Evolutionary conservation across 2,113 vertebrate species (phyloP), one percentile per base, ranked within the genome.

Genomic region (Enhydra lutris): DNA sequence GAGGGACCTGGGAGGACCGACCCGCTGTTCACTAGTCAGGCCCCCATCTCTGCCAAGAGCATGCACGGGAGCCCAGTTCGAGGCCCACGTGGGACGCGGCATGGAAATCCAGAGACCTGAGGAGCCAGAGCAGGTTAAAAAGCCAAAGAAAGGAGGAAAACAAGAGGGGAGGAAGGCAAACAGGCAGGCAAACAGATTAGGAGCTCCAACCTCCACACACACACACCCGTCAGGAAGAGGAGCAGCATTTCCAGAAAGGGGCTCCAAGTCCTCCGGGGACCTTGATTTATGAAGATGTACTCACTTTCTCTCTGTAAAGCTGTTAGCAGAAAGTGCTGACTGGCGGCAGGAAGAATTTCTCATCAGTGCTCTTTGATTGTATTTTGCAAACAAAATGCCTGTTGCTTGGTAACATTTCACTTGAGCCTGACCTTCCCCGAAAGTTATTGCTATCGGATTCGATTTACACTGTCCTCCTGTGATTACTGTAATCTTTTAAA

Each of bases 331-430:
- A 99, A 99, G 96, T 99, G 99, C 99, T 99, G 99, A 99, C 98
- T 98, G 95, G 93, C 97, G 98, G 97, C 98, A 98, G 94, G 96
- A 98, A 98, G 98, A 98, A 99, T 99, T 98, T 98, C 95, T 98
- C 97, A 98, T 99, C 99, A 98, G 99, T 99, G 99, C 97, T 87
- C 96, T 98, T 98, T 98, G 98, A 99, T 99, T 98, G 98, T 98
- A 98, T 98, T 99, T 98, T 98, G 99, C 98, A 98, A 99, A 99
- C 98, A 99, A 98, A 99, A 99, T 97, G 99, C 98, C 99, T 98
- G 99, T 99, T 99, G 99, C 99, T 99, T 99, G 98, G 99, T 99
- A 99, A 99, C 99, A 99, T 99, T 99, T 99, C 99, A 99, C 98
- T 98, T 98, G 98, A 98, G 98, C 98, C 98, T 99, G 99, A 99